These are phyloP conservation scores for Hippocampus zosterae DNA, from an alignment of 2,113 vertebrate genomes.

Conservation along the genomic window DNA sequence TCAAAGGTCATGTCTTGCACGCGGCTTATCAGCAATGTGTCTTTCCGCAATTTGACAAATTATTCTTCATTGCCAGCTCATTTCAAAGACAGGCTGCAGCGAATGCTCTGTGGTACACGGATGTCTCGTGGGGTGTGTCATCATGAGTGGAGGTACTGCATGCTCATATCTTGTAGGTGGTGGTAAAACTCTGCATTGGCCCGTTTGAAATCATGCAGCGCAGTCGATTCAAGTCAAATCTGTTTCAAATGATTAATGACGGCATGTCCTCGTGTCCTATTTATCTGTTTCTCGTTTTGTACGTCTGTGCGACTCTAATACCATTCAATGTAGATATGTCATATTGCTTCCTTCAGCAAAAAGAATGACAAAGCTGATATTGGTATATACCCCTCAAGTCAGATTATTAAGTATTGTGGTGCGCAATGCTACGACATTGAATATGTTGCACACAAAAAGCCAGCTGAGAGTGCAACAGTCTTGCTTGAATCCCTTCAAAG, in stretches of 20 bases:
- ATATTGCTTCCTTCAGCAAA: conserved; percentile 70
- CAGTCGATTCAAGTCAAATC: conserved; percentile 60
- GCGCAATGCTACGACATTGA: too few species aligned
- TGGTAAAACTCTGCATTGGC: conserved; percentile 30
- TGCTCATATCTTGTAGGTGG: conserved; percentile 1
- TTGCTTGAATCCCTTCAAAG: conserved; percentile 3
- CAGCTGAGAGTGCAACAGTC: not conserved
- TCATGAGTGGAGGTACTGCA: not conserved
- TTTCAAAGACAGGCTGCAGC: too few species aligned
- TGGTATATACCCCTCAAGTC: conserved; percentile 60
- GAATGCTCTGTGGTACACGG: not conserved
- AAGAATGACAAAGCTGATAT: conserved; percentile 57
- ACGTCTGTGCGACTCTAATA: conserved; percentile 63
- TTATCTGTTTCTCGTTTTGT: conserved; percentile 44
- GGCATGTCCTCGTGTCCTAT: conserved; percentile 63
- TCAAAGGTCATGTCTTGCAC: not conserved
- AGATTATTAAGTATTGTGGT: conserved; percentile 55
- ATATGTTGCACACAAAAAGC: conserved; percentile 13
- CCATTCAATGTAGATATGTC: conserved; percentile 53
- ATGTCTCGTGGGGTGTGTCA: conserved; percentile 1
- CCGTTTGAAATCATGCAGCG: conserved; percentile 47
- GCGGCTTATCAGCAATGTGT: not conserved
- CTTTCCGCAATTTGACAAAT: not conserved
- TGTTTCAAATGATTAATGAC: conserved; percentile 62
- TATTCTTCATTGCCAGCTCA: not conserved